Conservation (phyloP, 1,140 invertebrate species). For the Drosophila seguyi region DNA sequence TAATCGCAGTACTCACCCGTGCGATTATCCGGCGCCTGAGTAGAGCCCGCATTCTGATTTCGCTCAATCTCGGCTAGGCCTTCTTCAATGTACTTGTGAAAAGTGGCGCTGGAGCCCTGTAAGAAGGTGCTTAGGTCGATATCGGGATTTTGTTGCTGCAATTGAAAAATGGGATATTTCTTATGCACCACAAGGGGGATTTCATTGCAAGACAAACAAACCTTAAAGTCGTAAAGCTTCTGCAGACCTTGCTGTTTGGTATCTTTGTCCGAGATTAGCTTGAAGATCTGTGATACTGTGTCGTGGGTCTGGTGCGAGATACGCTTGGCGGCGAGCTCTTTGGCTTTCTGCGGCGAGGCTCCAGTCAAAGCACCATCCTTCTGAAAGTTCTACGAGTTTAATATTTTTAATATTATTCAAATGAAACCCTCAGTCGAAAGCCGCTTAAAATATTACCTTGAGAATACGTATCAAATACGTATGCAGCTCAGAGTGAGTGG, state of each 20-base stretch:
- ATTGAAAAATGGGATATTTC: not conserved
- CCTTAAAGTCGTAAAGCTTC: constrained; percentile 94
- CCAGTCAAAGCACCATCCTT: constrained; percentile 67
- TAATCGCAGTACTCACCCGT: constrained; percentile 43
- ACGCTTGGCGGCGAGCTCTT: constrained; percentile 85
- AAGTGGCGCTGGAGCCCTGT: constrained; percentile 94
- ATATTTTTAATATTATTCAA: not conserved
- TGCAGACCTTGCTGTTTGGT: constrained; percentile 94
- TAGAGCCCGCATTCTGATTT: constrained; percentile 48
- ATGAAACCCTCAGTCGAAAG: not conserved
- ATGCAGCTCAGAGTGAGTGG: constrained; percentile 93
- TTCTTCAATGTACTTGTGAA: constrained; percentile 96
- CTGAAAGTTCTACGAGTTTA: constrained; percentile 73
- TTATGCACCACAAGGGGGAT: not conserved
- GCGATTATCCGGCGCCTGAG: constrained; percentile 62
- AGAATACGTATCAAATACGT: constrained; percentile 92
- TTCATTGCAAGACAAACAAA: constrained; percentile 28
- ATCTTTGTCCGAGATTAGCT: constrained; percentile 95
- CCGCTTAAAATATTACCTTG: constrained; percentile 86
- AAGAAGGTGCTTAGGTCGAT: constrained; percentile 96
- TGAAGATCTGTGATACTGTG: constrained; percentile 95
- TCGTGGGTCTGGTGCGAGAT: constrained; percentile 89
- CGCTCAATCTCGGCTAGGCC: constrained; percentile 92
- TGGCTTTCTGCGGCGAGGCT: constrained; percentile 75
- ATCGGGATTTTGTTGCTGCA: constrained; percentile 93